phyloP scores from a whole-genome alignment of 2,113 vertebrate species.

The Procavia capensis region DNA sequence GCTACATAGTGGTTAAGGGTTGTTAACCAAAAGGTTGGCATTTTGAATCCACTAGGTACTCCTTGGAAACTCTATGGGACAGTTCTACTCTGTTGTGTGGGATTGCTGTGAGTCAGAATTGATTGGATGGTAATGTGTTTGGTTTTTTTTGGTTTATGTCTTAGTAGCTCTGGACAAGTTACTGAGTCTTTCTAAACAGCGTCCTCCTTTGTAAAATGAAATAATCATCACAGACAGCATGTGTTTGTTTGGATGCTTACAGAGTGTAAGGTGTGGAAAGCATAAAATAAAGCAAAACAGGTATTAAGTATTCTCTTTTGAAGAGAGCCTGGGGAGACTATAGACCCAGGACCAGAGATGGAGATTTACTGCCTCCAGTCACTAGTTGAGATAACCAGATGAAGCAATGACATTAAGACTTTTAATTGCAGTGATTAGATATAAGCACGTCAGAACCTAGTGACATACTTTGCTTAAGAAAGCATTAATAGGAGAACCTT shows the following conservation, averaged over 20 bases:
- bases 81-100: no score
- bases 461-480: constrained; percentile 66
- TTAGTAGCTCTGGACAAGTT: not conserved
- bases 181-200: not conserved
- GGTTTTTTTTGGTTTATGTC: no score
- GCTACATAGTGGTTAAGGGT: no score
- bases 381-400: not conserved
- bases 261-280: not conserved
- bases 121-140: no score
- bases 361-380: not conserved
- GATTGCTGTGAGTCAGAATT: no score
- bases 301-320: not conserved
- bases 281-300: not conserved
- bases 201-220: not conserved
- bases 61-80: no score
- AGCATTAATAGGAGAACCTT: constrained; percentile 52
- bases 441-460: no score
- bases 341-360: not conserved
- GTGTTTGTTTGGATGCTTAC: not conserved
- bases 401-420: not conserved
- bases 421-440: not conserved
- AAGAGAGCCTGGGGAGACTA: not conserved
- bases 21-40: no score
- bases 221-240: not conserved
- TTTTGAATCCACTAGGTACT: no score